Percentiles rank a stretch among this genome's conserved stretches.
phyloP scores from a whole-genome alignment of 2,888 invertebrate genomes.

The Trichopria drosophilae region DNA sequence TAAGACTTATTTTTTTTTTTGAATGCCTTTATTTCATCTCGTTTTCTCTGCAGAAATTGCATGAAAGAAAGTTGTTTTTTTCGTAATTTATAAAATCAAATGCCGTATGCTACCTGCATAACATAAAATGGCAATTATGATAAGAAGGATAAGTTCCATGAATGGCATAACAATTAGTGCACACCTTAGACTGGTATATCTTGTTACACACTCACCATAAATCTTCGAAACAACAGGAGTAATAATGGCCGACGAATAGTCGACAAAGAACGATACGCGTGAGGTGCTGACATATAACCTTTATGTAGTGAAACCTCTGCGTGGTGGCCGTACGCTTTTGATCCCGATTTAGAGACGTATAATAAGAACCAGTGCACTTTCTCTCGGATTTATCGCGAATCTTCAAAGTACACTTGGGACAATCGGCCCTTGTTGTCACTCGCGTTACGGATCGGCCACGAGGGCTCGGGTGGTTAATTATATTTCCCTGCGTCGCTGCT shows the following conservation, averaged over 20 bases:
- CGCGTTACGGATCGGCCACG: slow-evolving; percentile 37
- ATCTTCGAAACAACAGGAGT: slow-evolving; percentile 33
- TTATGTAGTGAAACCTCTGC: slow-evolving; percentile 13
- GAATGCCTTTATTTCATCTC: no score
- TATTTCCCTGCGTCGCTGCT: no score
- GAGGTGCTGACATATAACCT: slow-evolving; percentile 27
- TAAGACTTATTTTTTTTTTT: no score
- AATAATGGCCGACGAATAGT: slow-evolving; percentile 30
- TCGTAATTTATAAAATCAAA: no score
- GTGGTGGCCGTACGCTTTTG: slow-evolving; percentile 29
- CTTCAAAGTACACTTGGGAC: slow-evolving; percentile 38
- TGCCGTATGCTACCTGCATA: no score
- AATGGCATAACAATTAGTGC: no score
- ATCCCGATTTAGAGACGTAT: slow-evolving; percentile 36
- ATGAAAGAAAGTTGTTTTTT: no score
- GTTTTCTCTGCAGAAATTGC: slow-evolving; percentile 2
- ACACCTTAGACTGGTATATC: no score
- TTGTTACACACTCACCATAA: no score
- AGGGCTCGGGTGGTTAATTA: no score
- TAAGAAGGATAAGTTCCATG: no score
- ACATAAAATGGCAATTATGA: no score
- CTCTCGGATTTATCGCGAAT: slow-evolving; percentile 39
- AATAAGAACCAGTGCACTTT: slow-evolving; percentile 31
- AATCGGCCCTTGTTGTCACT: slow-evolving; percentile 42
- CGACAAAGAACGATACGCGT: slow-evolving; percentile 5